Conservation (phyloP, 92 coral and sea anemone genomes). For the Meandrina meandrites region DNA sequence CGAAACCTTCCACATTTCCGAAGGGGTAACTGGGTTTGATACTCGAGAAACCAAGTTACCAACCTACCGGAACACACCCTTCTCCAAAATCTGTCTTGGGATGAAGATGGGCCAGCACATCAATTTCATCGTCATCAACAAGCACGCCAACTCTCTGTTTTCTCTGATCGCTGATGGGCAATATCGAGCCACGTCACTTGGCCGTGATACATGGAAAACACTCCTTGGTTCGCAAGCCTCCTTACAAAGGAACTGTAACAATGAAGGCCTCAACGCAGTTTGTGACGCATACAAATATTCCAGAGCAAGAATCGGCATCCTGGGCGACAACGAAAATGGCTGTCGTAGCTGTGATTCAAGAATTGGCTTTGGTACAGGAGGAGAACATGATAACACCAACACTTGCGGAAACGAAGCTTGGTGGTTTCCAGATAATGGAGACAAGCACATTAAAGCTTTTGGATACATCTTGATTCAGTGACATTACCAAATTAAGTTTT, state of each 20-base stretch:
- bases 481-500: background rate
- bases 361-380: background rate
- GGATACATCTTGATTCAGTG: background rate
- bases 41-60: conserved; percentile 5
- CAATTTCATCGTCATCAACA: background rate
- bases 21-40: conserved; percentile 58
- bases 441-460: background rate
- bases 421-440: background rate
- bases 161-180: background rate
- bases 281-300: background rate
- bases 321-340: background rate
- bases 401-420: background rate
- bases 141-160: background rate
- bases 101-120: background rate
- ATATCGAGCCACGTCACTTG: conserved; percentile 2
- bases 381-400: background rate
- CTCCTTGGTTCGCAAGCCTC: conserved; percentile 13
- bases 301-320: background rate
- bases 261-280: conserved; percentile 19
- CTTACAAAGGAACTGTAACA: conserved; percentile 24
- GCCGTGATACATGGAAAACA: background rate
- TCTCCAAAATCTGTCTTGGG: conserved; percentile 11
- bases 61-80: conserved; percentile 7
- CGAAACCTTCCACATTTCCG: conserved; percentile 31
- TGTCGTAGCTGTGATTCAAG: background rate